Evolutionary conservation across 1,140 invertebrate genomes (phyloP).

Genomic region (Tetragonula clypearis): DNA sequence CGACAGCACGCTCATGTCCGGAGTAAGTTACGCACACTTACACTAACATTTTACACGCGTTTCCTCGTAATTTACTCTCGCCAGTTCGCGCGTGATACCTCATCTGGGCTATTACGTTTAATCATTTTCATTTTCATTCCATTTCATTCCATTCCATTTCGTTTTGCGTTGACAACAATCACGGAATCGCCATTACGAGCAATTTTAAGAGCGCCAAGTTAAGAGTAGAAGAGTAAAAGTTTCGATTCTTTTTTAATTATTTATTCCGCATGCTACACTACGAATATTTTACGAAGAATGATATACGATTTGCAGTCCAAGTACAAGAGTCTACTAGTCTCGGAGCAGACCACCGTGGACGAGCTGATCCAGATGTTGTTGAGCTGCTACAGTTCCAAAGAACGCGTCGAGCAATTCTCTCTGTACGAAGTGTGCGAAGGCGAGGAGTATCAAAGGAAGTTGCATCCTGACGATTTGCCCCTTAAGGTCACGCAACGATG

Average conservation of each 20-base stretch:
- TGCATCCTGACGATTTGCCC: slow-evolving; percentile 92
- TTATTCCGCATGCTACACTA: too few relatives aligned
- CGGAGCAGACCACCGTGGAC: slow-evolving; percentile 93
- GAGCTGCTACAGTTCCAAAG: slow-evolving; percentile 91
- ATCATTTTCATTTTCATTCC: not conserved
- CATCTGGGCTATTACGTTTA: not conserved
- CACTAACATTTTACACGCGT: not conserved
- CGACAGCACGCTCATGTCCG: slow-evolving; percentile 93
- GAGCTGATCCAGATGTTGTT: slow-evolving; percentile 93
- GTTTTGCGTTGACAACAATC: not conserved
- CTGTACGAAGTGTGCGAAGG: slow-evolving; percentile 90
- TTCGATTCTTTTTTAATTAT: not conserved
- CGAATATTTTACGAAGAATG: not conserved
- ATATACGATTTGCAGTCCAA: slow-evolving; percentile 85
- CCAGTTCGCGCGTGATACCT: not conserved
- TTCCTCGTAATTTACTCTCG: not conserved
- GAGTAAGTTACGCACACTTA: slow-evolving; percentile 81
- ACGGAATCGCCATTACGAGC: too few relatives aligned
- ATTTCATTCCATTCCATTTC: not conserved
- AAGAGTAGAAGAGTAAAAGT: not conserved
- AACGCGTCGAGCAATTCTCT: slow-evolving; percentile 92
- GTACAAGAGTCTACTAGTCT: slow-evolving; percentile 95
- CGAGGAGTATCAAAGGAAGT: slow-evolving; percentile 91
- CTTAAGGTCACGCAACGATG: slow-evolving; percentile 92
- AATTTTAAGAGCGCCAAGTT: not conserved